A percentile compares a stretch with the other conserved stretches of the same genome.
These are phyloP conservation scores for Anoura caudifer DNA, from an alignment of 2,113 vertebrate species.

Conservation along the genomic window DNA sequence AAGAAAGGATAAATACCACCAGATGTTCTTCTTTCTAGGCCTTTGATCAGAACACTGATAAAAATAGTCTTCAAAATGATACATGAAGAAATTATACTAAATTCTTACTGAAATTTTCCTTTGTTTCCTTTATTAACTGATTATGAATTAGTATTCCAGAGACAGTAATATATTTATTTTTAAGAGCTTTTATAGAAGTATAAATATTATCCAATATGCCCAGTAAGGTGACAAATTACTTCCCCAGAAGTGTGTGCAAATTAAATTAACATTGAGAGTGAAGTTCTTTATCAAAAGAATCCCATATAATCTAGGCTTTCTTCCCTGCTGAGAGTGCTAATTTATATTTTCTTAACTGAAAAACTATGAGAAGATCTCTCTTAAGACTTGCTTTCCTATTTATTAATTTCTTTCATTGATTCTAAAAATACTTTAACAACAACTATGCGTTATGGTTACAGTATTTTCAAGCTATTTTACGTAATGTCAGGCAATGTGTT, in stretches of 20 bases:
- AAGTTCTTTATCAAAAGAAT: constrained; percentile 63
- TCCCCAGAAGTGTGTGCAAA: constrained; percentile 55
- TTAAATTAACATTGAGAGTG: constrained; percentile 71
- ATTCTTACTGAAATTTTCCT: not conserved
- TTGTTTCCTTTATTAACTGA: not conserved
- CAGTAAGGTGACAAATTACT: constrained; percentile 58
- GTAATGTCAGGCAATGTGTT: constrained; percentile 65
- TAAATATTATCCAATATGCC: constrained; percentile 53
- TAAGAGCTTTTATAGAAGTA: constrained; percentile 39
- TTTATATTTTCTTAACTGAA: constrained; percentile 73
- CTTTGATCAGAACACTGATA: not conserved
- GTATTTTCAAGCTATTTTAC: constrained; percentile 69
- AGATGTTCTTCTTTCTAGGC: not conserved
- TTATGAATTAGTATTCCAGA: constrained; percentile 1
- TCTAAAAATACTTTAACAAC: constrained; percentile 59
- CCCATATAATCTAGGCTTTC: constrained; percentile 34
- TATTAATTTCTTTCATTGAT: constrained; percentile 67
- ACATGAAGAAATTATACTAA: not conserved
- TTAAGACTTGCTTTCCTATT: constrained; percentile 54
- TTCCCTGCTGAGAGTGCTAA: constrained; percentile 72
- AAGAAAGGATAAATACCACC: not conserved
- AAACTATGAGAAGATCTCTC: constrained; percentile 47
- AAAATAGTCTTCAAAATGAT: not conserved
- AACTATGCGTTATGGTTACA: constrained; percentile 50
- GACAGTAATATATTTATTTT: constrained; percentile 27